Evolutionary conservation across 1,140 invertebrate genomes (phyloP), one percentile per base, ranked within the genome.

Genomic region (Aricia agestis): DNA sequence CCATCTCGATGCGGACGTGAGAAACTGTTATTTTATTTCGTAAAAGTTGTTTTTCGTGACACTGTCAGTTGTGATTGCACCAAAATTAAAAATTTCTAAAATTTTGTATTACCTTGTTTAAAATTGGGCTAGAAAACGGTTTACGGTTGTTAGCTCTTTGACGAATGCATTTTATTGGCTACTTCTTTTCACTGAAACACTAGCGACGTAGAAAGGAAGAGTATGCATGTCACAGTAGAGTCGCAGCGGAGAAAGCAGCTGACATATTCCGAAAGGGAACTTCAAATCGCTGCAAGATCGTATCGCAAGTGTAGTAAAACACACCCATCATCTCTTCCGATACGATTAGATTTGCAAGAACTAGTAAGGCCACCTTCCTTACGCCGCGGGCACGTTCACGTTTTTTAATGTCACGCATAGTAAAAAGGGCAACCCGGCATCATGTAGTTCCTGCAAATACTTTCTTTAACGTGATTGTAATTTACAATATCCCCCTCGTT

Each of bases 151-250:
- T 65, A 65, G 18, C 17, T 65, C 31, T 31, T 45, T 42, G 1
- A 67, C 41, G 7, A 31, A 17, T 67, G 15, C 4, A 25, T 69
- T 31, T 69, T 10, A 52, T 59, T 5, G 45, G 2, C 3, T 52
- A 9, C 7, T 52, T 52, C 45, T 66, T 66, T 66, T 32, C 70
- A 57, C 61, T 71, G 42, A 57, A 70, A 17, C 36, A 74, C 74
- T 73, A 69, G 77, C 79, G 80, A 80, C 74, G 77, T 86, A 83
- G 89, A 91, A 91, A 91, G 87, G 87, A 91, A 91, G 85, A 91
- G 89, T 89, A 81, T 78, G 25, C 19, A 58, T 83, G 82, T 83
- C 79, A 80, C 80, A 81, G 80, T 81, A 74, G 75, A 83, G 81
- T 78, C 78, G 76, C 84, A 84, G 80, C 81, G 82, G 87, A 81